These are phyloP conservation scores for Betta splendens DNA, from an alignment of 2,797 vertebrate species.

Conservation along the genomic window DNA sequence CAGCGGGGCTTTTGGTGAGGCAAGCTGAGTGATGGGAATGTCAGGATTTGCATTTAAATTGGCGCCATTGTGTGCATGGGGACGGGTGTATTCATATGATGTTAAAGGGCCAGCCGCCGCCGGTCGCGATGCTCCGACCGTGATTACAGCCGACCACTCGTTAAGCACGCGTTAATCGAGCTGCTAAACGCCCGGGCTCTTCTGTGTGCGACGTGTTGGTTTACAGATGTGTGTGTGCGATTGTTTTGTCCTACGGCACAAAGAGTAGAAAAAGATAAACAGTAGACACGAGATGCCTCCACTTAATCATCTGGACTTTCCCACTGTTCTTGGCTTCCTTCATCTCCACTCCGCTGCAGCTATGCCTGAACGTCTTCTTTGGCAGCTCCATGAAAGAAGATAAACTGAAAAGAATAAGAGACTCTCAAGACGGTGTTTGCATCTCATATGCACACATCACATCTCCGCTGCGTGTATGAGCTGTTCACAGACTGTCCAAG, in stretches of 20 bases:
- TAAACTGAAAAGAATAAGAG: constrained; percentile 33
- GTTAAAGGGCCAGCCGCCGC: constrained; percentile 54
- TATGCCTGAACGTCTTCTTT: constrained; percentile 15
- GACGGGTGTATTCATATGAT: constrained; percentile 61
- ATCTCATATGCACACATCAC: constrained; percentile 38
- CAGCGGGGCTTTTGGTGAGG: constrained; percentile 50
- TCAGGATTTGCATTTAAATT: constrained; percentile 87
- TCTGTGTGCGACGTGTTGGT: constrained; percentile 26
- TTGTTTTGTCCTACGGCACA: constrained; percentile 38
- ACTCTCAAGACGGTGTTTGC: constrained; percentile 43
- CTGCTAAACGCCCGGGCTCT: constrained; percentile 51
- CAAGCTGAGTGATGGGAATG: constrained; percentile 76
- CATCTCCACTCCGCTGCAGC: constrained; percentile 11
- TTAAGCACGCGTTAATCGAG: constrained; percentile 65
- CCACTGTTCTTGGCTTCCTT: constrained; percentile 20
- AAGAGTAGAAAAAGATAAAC: constrained; percentile 32
- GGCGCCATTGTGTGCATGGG: constrained; percentile 70
- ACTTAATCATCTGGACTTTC: constrained; percentile 23
- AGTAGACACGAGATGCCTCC: constrained; percentile 4
- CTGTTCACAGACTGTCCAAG: constrained; percentile 27
- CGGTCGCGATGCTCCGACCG: constrained; percentile 51
- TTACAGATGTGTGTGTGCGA: neutral
- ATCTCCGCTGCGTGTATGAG: constrained; percentile 38
- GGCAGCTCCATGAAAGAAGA: constrained; percentile 37
- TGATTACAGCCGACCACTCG: constrained; percentile 67